A percentile compares a stretch with the other conserved stretches of the same genome.
Conservation (phyloP, 2,888 invertebrate genomes). For the Pherbina coryleti region DNA sequence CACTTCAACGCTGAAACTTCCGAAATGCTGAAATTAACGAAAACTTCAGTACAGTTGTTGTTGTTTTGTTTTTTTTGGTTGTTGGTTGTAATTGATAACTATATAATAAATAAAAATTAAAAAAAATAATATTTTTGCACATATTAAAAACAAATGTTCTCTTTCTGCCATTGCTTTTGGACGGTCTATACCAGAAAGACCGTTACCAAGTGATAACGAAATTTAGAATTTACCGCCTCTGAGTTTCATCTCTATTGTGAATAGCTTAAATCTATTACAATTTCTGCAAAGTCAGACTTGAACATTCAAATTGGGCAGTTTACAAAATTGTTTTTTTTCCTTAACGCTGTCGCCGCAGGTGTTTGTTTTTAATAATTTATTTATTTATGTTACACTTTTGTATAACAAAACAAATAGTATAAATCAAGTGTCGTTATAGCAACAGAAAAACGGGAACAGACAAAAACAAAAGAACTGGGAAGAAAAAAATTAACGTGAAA, state of each 20-base stretch:
- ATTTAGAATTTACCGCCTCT: too few species aligned
- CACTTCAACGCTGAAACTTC: too few species aligned
- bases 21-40: too few species aligned
- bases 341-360: background rate
- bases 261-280: background rate
- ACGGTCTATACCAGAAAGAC: too few species aligned
- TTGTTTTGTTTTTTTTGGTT: too few species aligned
- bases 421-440: background rate
- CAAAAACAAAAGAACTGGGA: background rate
- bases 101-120: too few species aligned
- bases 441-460: background rate
- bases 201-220: too few species aligned
- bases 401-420: background rate
- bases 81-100: too few species aligned
- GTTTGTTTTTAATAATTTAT: conserved; percentile 6
- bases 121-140: too few species aligned
- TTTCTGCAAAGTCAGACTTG: conserved; percentile 23
- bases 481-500: background rate
- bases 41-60: too few species aligned
- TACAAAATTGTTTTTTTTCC: background rate
- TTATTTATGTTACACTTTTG: conserved; percentile 1
- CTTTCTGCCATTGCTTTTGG: too few species aligned
- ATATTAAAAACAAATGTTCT: too few species aligned
- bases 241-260: background rate
- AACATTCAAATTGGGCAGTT: conserved; percentile 12